Conservation (phyloP, 2,888 invertebrate genomes). For the Epinotia demarniana region DNA sequence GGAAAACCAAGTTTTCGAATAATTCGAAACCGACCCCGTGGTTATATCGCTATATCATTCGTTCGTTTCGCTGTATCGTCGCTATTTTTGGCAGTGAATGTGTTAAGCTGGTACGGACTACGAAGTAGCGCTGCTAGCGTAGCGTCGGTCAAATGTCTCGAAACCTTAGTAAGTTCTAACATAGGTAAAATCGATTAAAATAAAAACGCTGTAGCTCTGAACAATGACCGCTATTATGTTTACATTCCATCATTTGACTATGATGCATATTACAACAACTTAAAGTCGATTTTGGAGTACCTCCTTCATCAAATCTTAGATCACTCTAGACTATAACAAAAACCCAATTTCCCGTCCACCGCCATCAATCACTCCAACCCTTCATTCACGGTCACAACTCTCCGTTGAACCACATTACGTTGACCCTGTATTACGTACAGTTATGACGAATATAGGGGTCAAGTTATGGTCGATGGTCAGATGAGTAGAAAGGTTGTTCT, state of each 20-base stretch:
- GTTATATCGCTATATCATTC: too few species aligned
- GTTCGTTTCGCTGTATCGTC: too few species aligned
- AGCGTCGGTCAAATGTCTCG: too few species aligned
- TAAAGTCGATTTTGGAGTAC: not conserved
- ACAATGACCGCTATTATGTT: not conserved
- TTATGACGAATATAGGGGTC: not conserved
- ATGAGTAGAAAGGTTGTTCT: not conserved
- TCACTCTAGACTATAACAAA: not conserved
- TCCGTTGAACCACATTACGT: not conserved
- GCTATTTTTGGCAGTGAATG: too few species aligned
- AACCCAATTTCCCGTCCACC: constrained; percentile 5
- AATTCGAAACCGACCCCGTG: too few species aligned
- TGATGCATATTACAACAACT: not conserved
- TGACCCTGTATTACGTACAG: not conserved
- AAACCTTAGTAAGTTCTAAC: too few species aligned
- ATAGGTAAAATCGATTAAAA: too few species aligned
- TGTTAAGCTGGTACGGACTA: too few species aligned
- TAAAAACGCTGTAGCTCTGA: not conserved
- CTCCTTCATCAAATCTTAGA: not conserved
- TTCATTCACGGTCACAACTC: not conserved
- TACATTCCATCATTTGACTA: not conserved
- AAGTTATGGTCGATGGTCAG: not conserved
- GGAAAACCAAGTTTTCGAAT: too few species aligned
- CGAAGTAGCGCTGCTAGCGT: too few species aligned
- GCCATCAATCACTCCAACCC: not conserved